Conservation (phyloP, 2,113 vertebrate genomes). For the Calyptommatus sinebrachiatus region DNA sequence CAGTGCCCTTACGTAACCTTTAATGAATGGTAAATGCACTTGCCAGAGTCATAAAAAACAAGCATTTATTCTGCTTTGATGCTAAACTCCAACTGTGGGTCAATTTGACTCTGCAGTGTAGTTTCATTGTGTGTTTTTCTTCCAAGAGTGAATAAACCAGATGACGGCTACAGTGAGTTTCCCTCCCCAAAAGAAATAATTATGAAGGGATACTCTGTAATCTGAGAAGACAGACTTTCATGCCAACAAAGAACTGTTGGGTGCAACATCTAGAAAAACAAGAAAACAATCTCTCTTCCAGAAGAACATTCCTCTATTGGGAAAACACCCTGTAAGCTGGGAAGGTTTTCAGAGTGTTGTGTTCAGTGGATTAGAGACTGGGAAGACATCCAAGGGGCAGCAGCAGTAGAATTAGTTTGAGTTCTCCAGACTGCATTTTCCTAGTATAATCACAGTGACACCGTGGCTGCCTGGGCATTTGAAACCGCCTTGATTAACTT, state of each 20-base stretch:
- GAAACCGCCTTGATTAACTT: neutral
- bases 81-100: neutral
- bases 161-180: neutral
- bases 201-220: neutral
- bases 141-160: neutral
- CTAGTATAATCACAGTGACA: neutral
- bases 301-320: neutral
- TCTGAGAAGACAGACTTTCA: neutral
- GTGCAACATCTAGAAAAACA: neutral
- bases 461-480: neutral
- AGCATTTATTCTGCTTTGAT: neutral
- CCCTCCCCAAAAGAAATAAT: conserved; percentile 1
- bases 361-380: neutral
- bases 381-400: neutral
- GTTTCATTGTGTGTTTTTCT: neutral
- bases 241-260: neutral
- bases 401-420: neutral
- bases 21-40: neutral
- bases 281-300: neutral
- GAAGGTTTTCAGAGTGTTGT: neutral
- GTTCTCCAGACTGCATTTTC: neutral
- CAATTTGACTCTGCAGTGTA: neutral
- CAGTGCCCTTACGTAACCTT: neutral
- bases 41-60: neutral
- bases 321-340: neutral